These are phyloP conservation scores for Tachyglossus aculeatus DNA, from an alignment of 2,797 vertebrate species.

Conservation along the genomic window DNA sequence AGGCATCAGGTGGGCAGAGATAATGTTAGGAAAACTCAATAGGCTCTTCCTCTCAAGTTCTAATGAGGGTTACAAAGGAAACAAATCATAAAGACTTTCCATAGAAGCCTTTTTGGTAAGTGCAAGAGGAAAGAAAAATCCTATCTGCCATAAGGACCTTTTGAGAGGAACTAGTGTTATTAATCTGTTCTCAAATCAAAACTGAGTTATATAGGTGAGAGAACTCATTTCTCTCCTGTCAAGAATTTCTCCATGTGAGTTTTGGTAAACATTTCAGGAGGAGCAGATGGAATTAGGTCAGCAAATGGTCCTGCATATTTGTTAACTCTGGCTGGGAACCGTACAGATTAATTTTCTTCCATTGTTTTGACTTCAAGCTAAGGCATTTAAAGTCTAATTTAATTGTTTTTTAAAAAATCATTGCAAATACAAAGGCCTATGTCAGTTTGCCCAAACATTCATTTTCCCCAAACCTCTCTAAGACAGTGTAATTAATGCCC, in stretches of 20 bases:
- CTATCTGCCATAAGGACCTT: conserved; percentile 19
- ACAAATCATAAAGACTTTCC: conserved; percentile 37
- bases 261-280: conserved; percentile 2
- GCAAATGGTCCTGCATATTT: not conserved
- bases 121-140: not conserved
- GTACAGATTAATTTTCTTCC: not conserved
- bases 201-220: not conserved
- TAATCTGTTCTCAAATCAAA: not conserved
- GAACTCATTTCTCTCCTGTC: not conserved
- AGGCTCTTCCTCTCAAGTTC: conserved; percentile 59
- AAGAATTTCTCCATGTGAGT: not conserved
- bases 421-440: no score
- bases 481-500: not conserved
- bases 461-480: not conserved
- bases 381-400: no score
- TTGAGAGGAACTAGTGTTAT: conserved; percentile 7
- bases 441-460: no score
- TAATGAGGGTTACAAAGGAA: conserved; percentile 63
- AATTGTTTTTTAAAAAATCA: not conserved
- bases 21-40: conserved; percentile 55
- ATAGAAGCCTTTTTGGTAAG: conserved; percentile 12
- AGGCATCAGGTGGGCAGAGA: conserved; percentile 45
- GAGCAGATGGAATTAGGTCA: conserved; percentile 29
- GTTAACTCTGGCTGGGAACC: not conserved
- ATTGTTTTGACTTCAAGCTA: conserved; percentile 16